Evolutionary conservation across 2,797 vertebrate genomes (phyloP).

Genomic region (Sebastes wilsoni): DNA sequence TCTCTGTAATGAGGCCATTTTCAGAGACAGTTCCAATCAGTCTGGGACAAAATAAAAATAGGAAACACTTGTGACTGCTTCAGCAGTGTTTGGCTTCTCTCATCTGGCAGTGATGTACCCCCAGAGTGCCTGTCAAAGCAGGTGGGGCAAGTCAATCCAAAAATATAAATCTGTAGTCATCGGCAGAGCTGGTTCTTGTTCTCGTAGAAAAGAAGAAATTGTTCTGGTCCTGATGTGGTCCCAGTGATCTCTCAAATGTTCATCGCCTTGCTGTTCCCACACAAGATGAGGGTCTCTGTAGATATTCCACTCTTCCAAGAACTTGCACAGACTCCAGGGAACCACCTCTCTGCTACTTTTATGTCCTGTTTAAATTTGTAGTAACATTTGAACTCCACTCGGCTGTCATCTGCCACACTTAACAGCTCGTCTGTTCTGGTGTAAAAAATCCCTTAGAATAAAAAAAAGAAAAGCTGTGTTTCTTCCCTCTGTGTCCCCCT

Average conservation of each 20-base stretch:
- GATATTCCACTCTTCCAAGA: conserved; percentile 9
- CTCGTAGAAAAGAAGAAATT: neutral
- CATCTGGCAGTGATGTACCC: conserved; percentile 4
- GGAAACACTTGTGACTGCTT: neutral
- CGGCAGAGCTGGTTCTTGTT: neutral
- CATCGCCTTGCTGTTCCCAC: neutral
- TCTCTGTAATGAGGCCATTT: conserved; percentile 30
- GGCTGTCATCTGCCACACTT: conserved; percentile 12
- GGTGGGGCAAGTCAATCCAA: conserved; percentile 11
- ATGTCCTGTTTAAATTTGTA: conserved; percentile 24
- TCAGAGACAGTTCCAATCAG: conserved; percentile 9
- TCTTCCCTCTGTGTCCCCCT: conserved; percentile 20
- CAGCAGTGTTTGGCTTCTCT: conserved; percentile 11
- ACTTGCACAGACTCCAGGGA: conserved; percentile 18
- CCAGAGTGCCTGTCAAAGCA: conserved; percentile 19
- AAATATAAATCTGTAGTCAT: conserved; percentile 10
- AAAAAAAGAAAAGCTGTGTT: conserved; percentile 25
- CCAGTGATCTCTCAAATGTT: neutral
- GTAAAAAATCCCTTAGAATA: conserved; percentile 36
- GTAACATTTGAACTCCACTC: conserved; percentile 21
- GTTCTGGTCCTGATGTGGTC: neutral
- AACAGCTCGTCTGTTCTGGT: conserved; percentile 22
- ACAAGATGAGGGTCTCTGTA: conserved; percentile 10
- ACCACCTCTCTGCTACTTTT: neutral
- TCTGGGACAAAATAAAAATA: neutral